These are phyloP conservation scores for Rhea pennata DNA, from an alignment of 2,113 vertebrate genomes.

Conservation along the genomic window DNA sequence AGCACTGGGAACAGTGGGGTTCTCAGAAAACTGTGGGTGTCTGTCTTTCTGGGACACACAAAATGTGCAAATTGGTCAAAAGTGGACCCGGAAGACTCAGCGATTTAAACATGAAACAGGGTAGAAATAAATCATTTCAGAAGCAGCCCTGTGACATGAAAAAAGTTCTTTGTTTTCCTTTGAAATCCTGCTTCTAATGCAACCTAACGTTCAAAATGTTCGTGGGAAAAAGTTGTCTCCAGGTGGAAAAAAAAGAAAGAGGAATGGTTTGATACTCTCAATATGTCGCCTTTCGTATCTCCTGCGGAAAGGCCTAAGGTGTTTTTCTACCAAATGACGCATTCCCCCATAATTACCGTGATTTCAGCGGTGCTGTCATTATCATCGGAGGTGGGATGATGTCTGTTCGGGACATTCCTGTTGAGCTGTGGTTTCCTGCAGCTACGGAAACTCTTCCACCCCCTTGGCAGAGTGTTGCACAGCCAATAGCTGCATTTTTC, in stretches of 20 bases:
- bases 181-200: not conserved
- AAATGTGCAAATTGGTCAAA: not conserved
- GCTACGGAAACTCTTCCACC: not conserved
- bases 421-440: not conserved
- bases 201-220: rapidly evolving
- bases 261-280: not conserved
- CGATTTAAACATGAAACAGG: rapidly evolving
- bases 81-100: not conserved
- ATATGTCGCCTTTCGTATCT: not conserved
- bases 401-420: rapidly evolving
- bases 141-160: not conserved
- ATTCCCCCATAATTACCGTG: not conserved
- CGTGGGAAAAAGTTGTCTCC: not conserved
- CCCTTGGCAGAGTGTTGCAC: not conserved
- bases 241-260: rapidly evolving
- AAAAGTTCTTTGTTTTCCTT: not conserved
- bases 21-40: not conserved
- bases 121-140: not conserved
- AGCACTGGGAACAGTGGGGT: not conserved
- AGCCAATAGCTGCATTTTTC: not conserved
- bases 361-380: not conserved
- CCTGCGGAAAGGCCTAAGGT: not conserved
- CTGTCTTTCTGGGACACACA: not conserved
- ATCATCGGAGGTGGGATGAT: not conserved
- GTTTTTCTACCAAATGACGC: not conserved